Percentiles rank a stretch among this genome's conserved stretches.
Evolutionary conservation across 2,797 vertebrate species (phyloP).

Genomic region (Petrocephalus schoutedeni): DNA sequence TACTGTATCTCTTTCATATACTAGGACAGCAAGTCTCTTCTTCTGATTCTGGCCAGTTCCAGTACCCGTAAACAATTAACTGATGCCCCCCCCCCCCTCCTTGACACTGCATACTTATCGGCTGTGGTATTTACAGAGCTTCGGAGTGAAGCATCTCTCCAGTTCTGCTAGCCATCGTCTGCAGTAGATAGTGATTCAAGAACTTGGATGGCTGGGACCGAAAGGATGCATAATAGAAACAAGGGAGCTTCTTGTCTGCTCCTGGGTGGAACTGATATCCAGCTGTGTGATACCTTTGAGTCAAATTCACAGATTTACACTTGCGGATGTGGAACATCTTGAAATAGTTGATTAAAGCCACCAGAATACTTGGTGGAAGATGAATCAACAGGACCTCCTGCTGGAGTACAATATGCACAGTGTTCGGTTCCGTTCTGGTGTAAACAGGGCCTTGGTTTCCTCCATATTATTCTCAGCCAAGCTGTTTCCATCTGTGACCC

Average conservation of each 20-base stretch:
- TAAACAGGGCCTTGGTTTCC: not conserved
- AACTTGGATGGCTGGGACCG: not conserved
- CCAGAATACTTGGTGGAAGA: not conserved
- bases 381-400: not conserved
- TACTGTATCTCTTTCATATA: not conserved
- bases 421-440: not conserved
- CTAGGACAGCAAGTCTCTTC: not conserved
- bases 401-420: not conserved
- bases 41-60: not conserved
- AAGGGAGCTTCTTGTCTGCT: not conserved
- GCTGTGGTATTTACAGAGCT: not conserved
- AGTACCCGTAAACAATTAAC: not conserved
- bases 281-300: not conserved
- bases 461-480: not conserved
- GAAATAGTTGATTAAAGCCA: not conserved
- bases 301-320: not conserved
- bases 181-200: not conserved
- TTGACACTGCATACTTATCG: not conserved
- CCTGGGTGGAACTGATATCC: not conserved
- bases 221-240: not conserved
- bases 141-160: not conserved
- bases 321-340: not conserved
- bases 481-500: constrained; percentile 1
- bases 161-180: not conserved
- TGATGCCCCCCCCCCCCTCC: too few relatives aligned